phyloP scores from a whole-genome alignment of 2,888 invertebrate genomes.

The Auanema sp. region DNA sequence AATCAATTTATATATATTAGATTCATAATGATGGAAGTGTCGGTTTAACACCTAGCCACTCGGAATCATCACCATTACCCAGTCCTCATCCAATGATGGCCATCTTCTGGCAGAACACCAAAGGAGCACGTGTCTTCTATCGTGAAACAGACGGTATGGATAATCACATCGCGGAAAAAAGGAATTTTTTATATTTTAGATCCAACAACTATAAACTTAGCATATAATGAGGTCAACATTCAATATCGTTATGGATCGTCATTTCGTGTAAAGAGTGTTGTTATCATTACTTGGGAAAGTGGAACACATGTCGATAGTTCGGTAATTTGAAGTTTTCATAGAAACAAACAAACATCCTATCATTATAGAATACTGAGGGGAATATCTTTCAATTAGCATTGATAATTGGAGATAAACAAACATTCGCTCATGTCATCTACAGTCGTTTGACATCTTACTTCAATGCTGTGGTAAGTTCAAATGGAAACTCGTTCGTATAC shows the following conservation, averaged over 20 bases:
- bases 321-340: constrained; percentile 17
- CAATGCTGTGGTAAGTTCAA: constrained; percentile 51
- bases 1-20: constrained; percentile 32
- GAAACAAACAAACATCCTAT: constrained; percentile 2
- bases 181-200: constrained; percentile 36
- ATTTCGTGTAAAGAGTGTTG: constrained; percentile 57
- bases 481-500: not conserved
- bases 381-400: constrained; percentile 63
- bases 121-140: constrained; percentile 54
- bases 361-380: constrained; percentile 28
- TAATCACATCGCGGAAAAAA: not conserved
- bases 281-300: constrained; percentile 63
- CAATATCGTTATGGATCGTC: constrained; percentile 61
- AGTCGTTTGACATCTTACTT: constrained; percentile 49
- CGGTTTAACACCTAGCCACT: constrained; percentile 24
- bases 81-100: constrained; percentile 55
- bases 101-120: constrained; percentile 54
- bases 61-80: constrained; percentile 36
- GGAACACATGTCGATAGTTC: constrained; percentile 24
- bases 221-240: constrained; percentile 63
- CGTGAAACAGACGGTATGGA: constrained; percentile 57
- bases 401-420: constrained; percentile 58
- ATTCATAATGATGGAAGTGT: constrained; percentile 59
- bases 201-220: constrained; percentile 51
- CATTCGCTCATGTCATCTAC: constrained; percentile 64